These are phyloP conservation scores for Ypsolopha scabrella DNA, from an alignment of 2,888 invertebrate genomes.

Conservation along the genomic window DNA sequence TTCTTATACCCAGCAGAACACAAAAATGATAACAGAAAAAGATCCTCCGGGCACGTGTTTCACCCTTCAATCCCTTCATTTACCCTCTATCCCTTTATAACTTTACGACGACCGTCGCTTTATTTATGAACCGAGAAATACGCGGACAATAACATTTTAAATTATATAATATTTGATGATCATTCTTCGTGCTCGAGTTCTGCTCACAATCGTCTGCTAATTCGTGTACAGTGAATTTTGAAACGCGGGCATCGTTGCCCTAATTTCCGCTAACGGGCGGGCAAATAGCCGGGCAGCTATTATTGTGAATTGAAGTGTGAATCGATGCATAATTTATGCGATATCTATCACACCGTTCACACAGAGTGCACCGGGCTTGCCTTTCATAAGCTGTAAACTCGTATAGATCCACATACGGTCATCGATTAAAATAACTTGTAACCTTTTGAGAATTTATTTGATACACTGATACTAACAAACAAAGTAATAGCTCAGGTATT, in stretches of 20 bases:
- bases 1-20: too few relatives aligned
- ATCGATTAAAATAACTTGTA: too few relatives aligned
- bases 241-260: constrained; percentile 21
- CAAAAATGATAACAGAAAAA: constrained; percentile 6
- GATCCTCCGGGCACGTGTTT: constrained; percentile 39
- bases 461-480: too few relatives aligned
- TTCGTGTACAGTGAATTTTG: constrained; percentile 1
- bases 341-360: not conserved
- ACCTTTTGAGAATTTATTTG: too few relatives aligned
- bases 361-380: not conserved
- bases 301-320: constrained; percentile 17
- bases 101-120: constrained; percentile 30
- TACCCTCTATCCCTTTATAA: constrained; percentile 44
- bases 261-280: constrained; percentile 47
- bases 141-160: constrained; percentile 55
- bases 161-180: constrained; percentile 41
- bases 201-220: constrained; percentile 1
- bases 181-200: constrained; percentile 1
- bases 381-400: too few relatives aligned
- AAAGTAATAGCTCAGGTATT: too few relatives aligned
- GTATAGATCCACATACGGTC: too few relatives aligned
- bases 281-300: constrained; percentile 19
- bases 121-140: constrained; percentile 7
- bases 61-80: constrained; percentile 30
- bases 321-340: constrained; percentile 14